Conservation (phyloP, 2,888 invertebrate genomes). For the Macaria notata region DNA sequence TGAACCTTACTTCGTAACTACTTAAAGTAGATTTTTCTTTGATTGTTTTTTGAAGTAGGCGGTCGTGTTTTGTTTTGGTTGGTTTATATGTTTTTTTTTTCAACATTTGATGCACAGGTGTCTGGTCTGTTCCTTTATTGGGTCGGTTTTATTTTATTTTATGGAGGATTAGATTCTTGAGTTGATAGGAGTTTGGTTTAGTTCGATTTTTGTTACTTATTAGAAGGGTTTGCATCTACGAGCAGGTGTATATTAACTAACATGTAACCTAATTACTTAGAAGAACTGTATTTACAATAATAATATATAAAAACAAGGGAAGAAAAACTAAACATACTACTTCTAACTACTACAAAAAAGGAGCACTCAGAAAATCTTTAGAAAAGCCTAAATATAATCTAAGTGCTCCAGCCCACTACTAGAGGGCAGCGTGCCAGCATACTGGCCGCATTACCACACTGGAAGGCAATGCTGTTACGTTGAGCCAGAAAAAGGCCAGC, state of each 20-base stretch:
- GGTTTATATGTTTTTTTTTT: slow-evolving; percentile 19
- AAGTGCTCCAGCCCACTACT: too few relatives aligned
- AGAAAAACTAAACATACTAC: too few relatives aligned
- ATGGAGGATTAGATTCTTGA: slow-evolving; percentile 13
- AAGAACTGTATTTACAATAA: too few relatives aligned
- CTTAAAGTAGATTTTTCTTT: slow-evolving; percentile 10
- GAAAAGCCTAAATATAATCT: too few relatives aligned
- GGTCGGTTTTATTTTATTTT: slow-evolving; percentile 17
- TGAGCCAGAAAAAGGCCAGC: too few relatives aligned
- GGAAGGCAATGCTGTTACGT: too few relatives aligned
- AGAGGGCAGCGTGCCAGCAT: too few relatives aligned
- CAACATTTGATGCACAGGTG: slow-evolving; percentile 30
- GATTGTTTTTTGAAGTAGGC: neutral
- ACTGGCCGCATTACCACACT: too few relatives aligned
- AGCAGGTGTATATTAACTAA: neutral
- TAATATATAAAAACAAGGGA: too few relatives aligned
- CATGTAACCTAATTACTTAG: neutral
- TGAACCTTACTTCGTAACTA: neutral
- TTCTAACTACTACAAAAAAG: too few relatives aligned
- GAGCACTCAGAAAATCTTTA: too few relatives aligned
- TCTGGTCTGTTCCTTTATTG: slow-evolving; percentile 25
- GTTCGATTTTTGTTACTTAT: slow-evolving; percentile 4
- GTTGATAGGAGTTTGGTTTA: slow-evolving; percentile 3
- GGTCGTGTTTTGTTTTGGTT: slow-evolving; percentile 21
- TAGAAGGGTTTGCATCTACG: neutral